A percentile compares a stretch with the other conserved stretches of the same genome.
Evolutionary conservation across 2,797 vertebrate genomes (phyloP).

Genomic region (Taeniopygia guttata): DNA sequence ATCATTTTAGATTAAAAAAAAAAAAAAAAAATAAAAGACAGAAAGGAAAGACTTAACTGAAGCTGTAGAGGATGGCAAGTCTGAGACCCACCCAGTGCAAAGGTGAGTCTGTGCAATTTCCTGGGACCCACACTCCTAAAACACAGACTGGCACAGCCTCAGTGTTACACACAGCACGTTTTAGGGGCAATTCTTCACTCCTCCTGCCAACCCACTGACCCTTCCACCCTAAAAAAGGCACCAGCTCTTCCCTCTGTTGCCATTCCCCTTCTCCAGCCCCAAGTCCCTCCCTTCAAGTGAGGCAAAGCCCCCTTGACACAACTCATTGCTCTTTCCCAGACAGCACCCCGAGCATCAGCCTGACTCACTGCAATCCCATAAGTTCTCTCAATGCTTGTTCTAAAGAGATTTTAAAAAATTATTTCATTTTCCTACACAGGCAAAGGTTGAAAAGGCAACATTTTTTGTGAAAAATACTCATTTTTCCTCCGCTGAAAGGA

Average conservation of each 20-base stretch:
- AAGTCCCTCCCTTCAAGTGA: background rate
- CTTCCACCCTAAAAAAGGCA: background rate
- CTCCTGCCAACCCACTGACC: background rate
- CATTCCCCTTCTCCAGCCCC: background rate
- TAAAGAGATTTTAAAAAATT: background rate
- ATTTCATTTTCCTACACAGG: background rate
- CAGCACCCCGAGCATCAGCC: background rate
- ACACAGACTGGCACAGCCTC: background rate
- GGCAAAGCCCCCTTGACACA: background rate
- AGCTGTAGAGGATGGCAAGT: background rate
- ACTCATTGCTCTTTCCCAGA: background rate
- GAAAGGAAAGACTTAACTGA: background rate
- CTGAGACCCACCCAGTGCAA: background rate
- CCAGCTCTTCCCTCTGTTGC: background rate
- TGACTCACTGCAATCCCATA: background rate
- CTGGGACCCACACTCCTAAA: background rate
- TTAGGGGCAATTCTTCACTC: background rate
- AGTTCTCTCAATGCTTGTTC: background rate
- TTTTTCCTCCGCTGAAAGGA: background rate
- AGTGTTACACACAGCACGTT: accelerated
- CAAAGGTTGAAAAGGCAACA: background rate
- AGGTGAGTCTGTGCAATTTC: background rate
- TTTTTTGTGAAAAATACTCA: background rate
- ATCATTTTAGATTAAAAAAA: conserved; percentile 31
- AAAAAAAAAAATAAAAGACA: background rate